phyloP scores from a whole-genome alignment of 2,797 vertebrate species.

The Tauraco hartlaubi region DNA sequence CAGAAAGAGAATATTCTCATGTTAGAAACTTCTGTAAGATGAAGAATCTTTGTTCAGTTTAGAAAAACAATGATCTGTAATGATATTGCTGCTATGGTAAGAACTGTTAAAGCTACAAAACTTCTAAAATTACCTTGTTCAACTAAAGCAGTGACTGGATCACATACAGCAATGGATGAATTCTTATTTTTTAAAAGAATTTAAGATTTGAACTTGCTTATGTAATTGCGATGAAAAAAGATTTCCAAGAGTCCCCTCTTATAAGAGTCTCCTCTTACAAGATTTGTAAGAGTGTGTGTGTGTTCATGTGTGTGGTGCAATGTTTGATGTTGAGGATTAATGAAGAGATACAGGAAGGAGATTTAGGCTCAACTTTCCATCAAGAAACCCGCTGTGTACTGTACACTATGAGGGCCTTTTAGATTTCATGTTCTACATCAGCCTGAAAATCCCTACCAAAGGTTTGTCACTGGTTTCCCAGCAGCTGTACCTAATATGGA shows the following conservation, averaged over 20 bases:
- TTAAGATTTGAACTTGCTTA: background rate
- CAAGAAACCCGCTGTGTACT: background rate
- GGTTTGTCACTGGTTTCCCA: background rate
- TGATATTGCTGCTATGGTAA: background rate
- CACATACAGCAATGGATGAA: rapidly evolving
- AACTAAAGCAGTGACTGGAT: background rate
- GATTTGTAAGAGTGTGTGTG: background rate
- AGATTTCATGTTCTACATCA: background rate
- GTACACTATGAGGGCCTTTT: background rate
- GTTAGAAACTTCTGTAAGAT: background rate
- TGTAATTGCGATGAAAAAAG: background rate
- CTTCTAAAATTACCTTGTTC: background rate
- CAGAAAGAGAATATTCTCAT: background rate
- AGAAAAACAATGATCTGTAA: background rate
- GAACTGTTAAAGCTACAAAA: background rate
- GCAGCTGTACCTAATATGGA: background rate
- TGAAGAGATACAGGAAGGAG: background rate
- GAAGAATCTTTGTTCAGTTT: background rate
- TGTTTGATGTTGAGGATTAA: background rate
- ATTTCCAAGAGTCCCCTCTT: background rate
- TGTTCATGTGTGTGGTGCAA: background rate
- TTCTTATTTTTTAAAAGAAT: background rate
- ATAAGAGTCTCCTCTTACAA: no score
- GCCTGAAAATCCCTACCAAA: background rate
- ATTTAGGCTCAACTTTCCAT: background rate